A percentile compares a stretch with the other conserved stretches of the same genome.
These are phyloP conservation scores for Leptinotarsa lineolata DNA, from an alignment of 1,140 invertebrate genomes.

Conservation along the genomic window DNA sequence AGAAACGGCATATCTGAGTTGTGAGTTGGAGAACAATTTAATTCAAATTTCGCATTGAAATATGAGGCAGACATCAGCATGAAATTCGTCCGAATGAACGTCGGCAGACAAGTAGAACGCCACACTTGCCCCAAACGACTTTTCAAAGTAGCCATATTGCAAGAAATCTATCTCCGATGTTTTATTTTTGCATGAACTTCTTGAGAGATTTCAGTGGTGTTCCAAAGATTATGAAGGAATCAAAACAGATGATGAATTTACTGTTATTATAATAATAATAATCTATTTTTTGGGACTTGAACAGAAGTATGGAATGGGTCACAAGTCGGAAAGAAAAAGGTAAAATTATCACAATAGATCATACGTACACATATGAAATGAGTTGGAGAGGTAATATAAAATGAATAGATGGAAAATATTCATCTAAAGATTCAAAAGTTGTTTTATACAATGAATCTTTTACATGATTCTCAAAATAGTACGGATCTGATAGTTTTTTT, in stretches of 20 bases:
- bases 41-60: slow-evolving; percentile 32
- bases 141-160: slow-evolving; percentile 40
- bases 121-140: slow-evolving; percentile 42
- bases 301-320: neutral
- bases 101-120: slow-evolving; percentile 32
- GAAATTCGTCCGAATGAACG: slow-evolving; percentile 29
- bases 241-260: no score
- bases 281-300: no score
- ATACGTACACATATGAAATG: no score
- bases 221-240: neutral
- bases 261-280: neutral
- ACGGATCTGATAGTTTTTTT: no score
- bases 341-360: no score
- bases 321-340: no score
- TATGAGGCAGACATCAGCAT: slow-evolving; percentile 30
- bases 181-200: neutral
- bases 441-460: no score
- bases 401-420: no score
- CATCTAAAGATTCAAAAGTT: no score
- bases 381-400: no score
- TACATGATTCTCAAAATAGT: no score
- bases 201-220: neutral
- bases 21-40: slow-evolving; percentile 27
- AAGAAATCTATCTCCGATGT: slow-evolving; percentile 30
- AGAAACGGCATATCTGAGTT: slow-evolving; percentile 25